These are phyloP conservation scores for Andrena fulva DNA, from an alignment of 2,888 invertebrate genomes.

Conservation along the genomic window DNA sequence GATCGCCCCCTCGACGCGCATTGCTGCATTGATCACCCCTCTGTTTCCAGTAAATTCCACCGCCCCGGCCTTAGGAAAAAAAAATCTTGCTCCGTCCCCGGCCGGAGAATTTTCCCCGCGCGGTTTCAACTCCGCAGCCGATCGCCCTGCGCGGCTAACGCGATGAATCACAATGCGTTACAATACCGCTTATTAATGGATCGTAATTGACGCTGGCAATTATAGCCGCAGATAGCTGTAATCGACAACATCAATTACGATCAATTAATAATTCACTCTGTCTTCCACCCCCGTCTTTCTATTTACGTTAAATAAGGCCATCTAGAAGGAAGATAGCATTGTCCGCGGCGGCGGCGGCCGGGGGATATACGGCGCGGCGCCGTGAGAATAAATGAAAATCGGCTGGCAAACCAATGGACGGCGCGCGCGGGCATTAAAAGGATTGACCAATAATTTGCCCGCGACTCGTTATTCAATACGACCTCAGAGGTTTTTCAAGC, in stretches of 20 bases:
- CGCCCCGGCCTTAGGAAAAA: slow-evolving; percentile 31
- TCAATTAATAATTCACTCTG: not conserved
- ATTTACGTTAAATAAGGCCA: slow-evolving; percentile 1
- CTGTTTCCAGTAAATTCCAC: slow-evolving; percentile 45
- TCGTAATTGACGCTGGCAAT: not conserved
- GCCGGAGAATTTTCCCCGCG: slow-evolving; percentile 6
- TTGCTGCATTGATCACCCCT: slow-evolving; percentile 60
- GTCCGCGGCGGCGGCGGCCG: not conserved
- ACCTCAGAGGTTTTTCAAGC: slow-evolving; percentile 58
- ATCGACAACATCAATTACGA: slow-evolving; percentile 3
- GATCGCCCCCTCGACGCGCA: slow-evolving; percentile 62
- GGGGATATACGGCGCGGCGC: not conserved
- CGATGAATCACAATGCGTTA: not conserved
- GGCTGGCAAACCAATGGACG: slow-evolving; percentile 2
- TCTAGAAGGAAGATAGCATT: slow-evolving; percentile 8
- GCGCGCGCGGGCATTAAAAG: slow-evolving; percentile 10
- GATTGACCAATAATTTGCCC: slow-evolving; percentile 48
- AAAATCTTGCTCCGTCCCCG: slow-evolving; percentile 21
- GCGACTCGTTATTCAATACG: slow-evolving; percentile 55
- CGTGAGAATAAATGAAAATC: slow-evolving; percentile 23
- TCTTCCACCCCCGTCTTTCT: not conserved
- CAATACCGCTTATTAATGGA: not conserved
- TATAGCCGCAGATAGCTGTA: not conserved
- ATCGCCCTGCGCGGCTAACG: not conserved
- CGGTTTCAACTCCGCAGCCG: not conserved